A percentile compares a stretch with the other conserved stretches of the same genome.
Conservation (phyloP, 2,888 invertebrate genomes). For the Caenorhabditis parvicauda region DNA sequence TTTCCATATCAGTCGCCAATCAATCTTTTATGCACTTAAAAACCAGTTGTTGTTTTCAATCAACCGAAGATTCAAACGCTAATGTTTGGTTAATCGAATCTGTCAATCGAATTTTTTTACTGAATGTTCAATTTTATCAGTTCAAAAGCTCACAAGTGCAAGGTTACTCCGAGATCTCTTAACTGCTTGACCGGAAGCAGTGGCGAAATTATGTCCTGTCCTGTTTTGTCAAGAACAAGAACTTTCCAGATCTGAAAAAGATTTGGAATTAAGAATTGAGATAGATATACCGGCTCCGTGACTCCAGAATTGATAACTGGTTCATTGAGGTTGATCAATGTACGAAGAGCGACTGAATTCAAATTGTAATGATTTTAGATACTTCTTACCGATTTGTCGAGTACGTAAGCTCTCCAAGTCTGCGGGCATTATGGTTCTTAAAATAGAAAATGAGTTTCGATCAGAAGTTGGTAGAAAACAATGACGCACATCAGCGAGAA, state of each 20-base stretch:
- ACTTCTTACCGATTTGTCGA: constrained; percentile 39
- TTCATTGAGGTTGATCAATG: constrained; percentile 59
- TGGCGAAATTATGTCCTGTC: constrained; percentile 97
- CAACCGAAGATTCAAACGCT: no score
- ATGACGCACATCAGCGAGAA: background rate
- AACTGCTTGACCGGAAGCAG: constrained; percentile 91
- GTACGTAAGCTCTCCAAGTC: constrained; percentile 41
- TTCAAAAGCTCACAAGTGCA: constrained; percentile 77
- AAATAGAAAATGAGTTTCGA: background rate
- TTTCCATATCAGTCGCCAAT: no score
- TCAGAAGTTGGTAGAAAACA: background rate
- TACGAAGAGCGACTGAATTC: constrained; percentile 53
- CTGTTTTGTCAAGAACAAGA: constrained; percentile 88
- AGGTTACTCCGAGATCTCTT: constrained; percentile 89
- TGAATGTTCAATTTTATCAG: no score
- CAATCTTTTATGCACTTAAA: no score
- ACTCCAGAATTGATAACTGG: constrained; percentile 51
- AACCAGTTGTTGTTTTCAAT: no score
- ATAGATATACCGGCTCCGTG: constrained; percentile 54
- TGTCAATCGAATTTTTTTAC: background rate
- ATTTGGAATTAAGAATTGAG: constrained; percentile 20
- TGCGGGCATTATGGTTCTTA: constrained; percentile 9
- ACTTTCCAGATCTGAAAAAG: constrained; percentile 66
- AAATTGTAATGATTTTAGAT: background rate
- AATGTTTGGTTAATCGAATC: no score